A percentile compares a stretch with the other conserved stretches of the same genome.
These are phyloP conservation scores for Corythoichthys haematopterus DNA, from an alignment of 2,113 vertebrate genomes.

Conservation along the genomic window DNA sequence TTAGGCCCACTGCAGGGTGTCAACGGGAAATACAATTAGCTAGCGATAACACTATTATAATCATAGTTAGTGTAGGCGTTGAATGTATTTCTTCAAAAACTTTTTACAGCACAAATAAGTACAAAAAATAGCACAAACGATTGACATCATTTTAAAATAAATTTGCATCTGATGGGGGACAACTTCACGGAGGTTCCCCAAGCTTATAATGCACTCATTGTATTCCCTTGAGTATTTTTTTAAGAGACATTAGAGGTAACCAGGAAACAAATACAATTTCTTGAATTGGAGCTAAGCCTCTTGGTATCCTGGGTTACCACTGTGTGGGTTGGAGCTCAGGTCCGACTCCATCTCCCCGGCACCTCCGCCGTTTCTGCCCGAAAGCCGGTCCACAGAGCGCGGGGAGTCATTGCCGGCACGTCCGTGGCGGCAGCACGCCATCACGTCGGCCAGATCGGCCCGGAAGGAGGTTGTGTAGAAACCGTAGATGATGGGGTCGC, in stretches of 20 bases:
- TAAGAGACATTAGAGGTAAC: neutral
- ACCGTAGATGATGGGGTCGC: conserved; percentile 79
- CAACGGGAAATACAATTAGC: no score
- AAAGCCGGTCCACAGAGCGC: conserved; percentile 43
- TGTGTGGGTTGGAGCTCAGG: conserved; percentile 55
- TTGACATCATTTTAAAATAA: no score
- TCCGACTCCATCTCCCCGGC: conserved; percentile 60
- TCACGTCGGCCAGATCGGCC: conserved; percentile 63
- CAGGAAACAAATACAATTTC: neutral
- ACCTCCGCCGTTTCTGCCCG: conserved; percentile 23
- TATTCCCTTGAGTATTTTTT: conserved; percentile 3
- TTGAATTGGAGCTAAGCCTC: neutral
- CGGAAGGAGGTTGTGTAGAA: conserved; percentile 80
- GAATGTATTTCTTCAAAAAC: no score
- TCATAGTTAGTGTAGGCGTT: no score
- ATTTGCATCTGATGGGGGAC: no score
- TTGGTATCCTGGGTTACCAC: conserved; percentile 39
- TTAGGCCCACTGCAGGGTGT: no score
- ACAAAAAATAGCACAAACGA: no score
- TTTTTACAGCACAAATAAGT: no score
- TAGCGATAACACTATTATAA: no score
- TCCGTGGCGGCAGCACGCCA: conserved; percentile 31
- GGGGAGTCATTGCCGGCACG: conserved; percentile 25
- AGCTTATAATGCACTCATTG: neutral
- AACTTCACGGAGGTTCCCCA: neutral